These are phyloP conservation scores for Fulica atra DNA, from an alignment of 2,113 vertebrate species.

Conservation along the genomic window DNA sequence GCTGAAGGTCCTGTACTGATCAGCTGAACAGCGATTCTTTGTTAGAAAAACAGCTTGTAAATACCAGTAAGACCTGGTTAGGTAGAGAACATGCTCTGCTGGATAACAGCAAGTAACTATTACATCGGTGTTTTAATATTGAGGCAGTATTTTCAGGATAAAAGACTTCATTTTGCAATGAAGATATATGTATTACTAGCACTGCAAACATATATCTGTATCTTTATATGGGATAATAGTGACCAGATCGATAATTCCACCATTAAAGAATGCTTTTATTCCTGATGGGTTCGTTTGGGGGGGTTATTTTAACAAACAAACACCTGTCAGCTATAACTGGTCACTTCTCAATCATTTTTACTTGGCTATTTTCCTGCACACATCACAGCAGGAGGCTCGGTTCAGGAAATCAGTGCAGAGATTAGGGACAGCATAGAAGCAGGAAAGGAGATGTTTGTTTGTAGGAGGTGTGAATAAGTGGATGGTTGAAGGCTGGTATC, in stretches of 20 bases:
- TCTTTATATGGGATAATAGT: not conserved
- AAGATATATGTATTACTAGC: not conserved
- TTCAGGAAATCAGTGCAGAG: slow-evolving; percentile 32
- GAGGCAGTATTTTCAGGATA: not conserved
- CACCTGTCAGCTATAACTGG: not conserved
- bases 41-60: not conserved
- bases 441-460: slow-evolving; percentile 11
- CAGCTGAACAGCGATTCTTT: not conserved
- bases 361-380: slow-evolving; percentile 38
- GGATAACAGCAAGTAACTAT: not conserved
- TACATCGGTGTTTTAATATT: not conserved
- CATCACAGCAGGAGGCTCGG: slow-evolving; percentile 53
- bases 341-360: not conserved
- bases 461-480: slow-evolving; percentile 65
- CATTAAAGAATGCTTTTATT: not conserved
- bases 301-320: not conserved
- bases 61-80: not conserved
- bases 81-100: not conserved
- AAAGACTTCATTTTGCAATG: not conserved
- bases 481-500: slow-evolving; percentile 51
- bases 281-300: not conserved
- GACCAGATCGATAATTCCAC: not conserved
- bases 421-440: slow-evolving; percentile 28
- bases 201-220: not conserved
- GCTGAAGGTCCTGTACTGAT: not conserved